phyloP scores from a whole-genome alignment of 2,888 invertebrate genomes.

The Stenolophus ochropezus region DNA sequence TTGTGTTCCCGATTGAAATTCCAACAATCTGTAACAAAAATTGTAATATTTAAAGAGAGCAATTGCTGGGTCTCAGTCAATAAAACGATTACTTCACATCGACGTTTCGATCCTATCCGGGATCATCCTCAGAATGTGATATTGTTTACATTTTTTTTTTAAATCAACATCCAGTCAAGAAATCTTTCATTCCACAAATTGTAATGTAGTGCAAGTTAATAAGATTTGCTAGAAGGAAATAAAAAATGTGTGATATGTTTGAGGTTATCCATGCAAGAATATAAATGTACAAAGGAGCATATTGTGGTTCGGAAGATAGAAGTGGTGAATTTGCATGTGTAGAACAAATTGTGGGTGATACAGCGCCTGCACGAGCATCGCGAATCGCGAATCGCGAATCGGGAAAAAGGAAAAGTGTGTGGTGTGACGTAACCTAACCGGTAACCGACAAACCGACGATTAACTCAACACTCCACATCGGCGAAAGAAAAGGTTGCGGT shows the following conservation, averaged over 20 bases:
- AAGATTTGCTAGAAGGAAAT: not conserved
- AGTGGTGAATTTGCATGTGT: not conserved
- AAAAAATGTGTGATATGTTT: not conserved
- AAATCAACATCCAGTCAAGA: no score
- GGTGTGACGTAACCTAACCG: not conserved
- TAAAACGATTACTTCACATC: no score
- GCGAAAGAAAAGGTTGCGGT: constrained; percentile 24
- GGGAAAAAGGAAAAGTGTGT: constrained; percentile 16
- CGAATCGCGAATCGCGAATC: no score
- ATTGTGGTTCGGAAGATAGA: not conserved
- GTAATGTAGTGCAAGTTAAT: not conserved
- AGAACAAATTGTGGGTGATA: not conserved
- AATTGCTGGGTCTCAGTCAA: no score
- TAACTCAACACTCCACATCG: constrained; percentile 41
- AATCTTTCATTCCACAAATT: no score
- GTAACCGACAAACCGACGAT: constrained; percentile 12
- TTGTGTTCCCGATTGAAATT: no score
- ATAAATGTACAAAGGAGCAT: not conserved
- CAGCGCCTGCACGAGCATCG: not conserved
- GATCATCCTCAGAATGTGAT: no score
- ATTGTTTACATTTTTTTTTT: no score
- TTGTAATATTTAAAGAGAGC: no score
- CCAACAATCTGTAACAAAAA: no score
- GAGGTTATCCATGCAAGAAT: not conserved
- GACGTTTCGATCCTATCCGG: no score